Evolutionary conservation across 1,140 invertebrate species (phyloP), one percentile per base, ranked within the genome.

Genomic region (Macrosteles quadrilineatus): DNA sequence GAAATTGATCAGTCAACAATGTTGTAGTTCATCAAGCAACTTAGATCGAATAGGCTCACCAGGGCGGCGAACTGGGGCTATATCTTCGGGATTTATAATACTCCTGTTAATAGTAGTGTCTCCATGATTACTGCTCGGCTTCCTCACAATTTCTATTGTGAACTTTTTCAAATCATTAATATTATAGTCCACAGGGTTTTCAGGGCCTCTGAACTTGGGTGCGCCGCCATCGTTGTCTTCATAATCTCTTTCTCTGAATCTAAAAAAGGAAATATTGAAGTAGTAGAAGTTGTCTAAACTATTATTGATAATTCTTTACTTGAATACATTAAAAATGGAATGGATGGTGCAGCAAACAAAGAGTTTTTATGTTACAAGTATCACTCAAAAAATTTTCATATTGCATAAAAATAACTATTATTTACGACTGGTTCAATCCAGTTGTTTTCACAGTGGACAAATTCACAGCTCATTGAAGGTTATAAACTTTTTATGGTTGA

Each of bases 21-120:
- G 14, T 50, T 19, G 6, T 6, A 11, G 21, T 50, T 17, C n/a
- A 21, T 50, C 3, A 30, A 59, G 23, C 9, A 59, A 59, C 11
- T 27, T 25, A 21, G 12, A 14, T 25, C 21, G 27, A 25, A 43
- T 31, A 11, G 45, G 59, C 63, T 66, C 40, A 66, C 63, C 63
- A 66, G 63, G 32, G 21, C 63, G 63, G 32, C 63, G 63, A 43
- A 66, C 63, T 14, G 40, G 32, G 19, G 23, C 40, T 4, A 66
- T 66, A 17, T 66, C 40, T 6, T 66, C 63, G 12, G 63, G 63
- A 45, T 66, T 66, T 66, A 25, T 66, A 32, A 66, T 66, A 43
- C 9, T 43, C 19, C 63, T 43, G 40, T 43, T 66, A 32, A 63
- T 63, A 23, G 4, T 31, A 19, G 32, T 4, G 19, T 43, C 32